Evolutionary conservation across 2,113 vertebrate genomes (phyloP), one percentile per base, ranked within the genome.

Genomic region (Gadus chalcogrammus): DNA sequence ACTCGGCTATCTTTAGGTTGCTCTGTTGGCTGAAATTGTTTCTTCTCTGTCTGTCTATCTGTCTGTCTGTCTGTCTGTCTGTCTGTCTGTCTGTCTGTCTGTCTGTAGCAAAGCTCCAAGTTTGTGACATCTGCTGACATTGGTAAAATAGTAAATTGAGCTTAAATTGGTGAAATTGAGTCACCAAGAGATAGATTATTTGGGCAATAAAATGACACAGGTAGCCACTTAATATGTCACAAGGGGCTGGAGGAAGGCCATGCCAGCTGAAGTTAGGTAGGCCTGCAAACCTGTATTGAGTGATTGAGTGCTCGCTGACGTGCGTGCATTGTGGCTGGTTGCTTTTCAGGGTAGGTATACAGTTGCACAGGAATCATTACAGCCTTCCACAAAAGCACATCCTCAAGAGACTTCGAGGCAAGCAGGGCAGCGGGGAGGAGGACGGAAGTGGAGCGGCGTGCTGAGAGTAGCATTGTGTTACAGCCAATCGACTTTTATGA

Each of bases 71-170:
- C 67, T 72, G 60, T 63, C 72, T 80, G 66, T 75, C 64, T 71
- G 67, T 76, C 74, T 56, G 60, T 63, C 70, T 55, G 67, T 81
- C 72, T 80, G 66, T 75, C 64, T 71, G 67, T 76, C 74, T 56
- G 60, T 63, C 70, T 55, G 67, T 81, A 83, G 80, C 74, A 70
- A 81, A 85, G 79, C 77, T 80, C 74, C 24, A 20, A 82, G 80
- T 68, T 75, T 72, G 86, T 89, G 88, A 87, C 89, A 89, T 90
- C 89, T 89, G 73, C 82, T 89, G 88, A 88, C 88, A 88, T 88
- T 88, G 87, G 82, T 87, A 80, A 72, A 69, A 61, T 63, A 82
- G 76, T 75, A 72, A 48, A 84, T 79, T 85, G 78, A 77, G 73
- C 77, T 83, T 85, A 79, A 80, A 80, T 73, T n/a, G n/a, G n/a